Evolutionary conservation across 2,797 vertebrate genomes (phyloP), one percentile per base, ranked within the genome.

Genomic region (Nasua narica): DNA sequence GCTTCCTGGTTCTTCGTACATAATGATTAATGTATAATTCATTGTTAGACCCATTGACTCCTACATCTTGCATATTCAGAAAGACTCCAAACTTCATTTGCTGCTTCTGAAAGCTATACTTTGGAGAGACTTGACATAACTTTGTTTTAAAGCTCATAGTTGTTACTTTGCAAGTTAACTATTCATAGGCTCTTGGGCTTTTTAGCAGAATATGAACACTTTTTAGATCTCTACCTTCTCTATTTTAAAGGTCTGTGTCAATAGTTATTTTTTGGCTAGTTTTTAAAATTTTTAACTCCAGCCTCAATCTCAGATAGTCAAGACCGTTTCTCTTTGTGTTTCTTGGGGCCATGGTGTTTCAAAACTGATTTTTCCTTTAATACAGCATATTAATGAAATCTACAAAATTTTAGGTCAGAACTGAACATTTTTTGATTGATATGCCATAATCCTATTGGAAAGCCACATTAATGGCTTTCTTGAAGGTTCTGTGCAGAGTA

Each of bases 1-100:
- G 35, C 88, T 95, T 97, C 67, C 78, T 95, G 37, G 5, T 52
- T 84, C 67, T 95, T 96, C 83, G 83, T 48, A 56, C 15, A 48
- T n/a, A 32, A 40, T 79, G 54, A 76, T 32, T 62, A 67, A 56
- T 94, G 29, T 82, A 77, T 89, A 81, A 95, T 93, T 91, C 40
- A 35, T 89, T 96, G 9, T 85, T 78, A 65, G 54, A 37, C 21
- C 94, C 54, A 27, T 46, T 81, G 35, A 27, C 32, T 4, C 0
- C 21, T 93, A 62, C 37, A 14, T 32, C 40, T 91, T 43, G 74
- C 29, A 35, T 88, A 18, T 87, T 86, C 92, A 95, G 2, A 86
- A 62, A 76, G 54, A 90, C 67, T 18, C 11, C 18, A 27, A 4
- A 35, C 25, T 91, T 92, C 54, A 76, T 60, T 94, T 96, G 11